Base-by-base conservation (phyloP, 2,797 vertebrate species). In the Hypotaenidia okinawae region DNA sequence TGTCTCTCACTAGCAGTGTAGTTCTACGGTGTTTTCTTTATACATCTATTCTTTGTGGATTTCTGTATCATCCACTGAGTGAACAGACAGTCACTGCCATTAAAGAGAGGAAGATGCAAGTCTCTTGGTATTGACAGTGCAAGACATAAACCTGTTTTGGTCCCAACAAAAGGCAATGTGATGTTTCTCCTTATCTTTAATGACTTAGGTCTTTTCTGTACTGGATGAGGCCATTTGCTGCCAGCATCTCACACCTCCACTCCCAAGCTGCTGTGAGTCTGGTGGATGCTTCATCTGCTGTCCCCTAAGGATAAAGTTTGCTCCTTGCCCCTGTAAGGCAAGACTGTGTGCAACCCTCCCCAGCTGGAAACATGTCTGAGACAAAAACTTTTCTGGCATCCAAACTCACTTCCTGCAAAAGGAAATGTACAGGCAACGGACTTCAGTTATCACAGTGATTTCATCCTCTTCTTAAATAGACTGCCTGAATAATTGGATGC, bases 81-180 rank as follows among this genome's bases (percentile, higher is more conserved):
- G n/a, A 89, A 41, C 25, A 74, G 78, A 80, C 51, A 73, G 66
- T 69, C 0, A 0, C 63, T 87, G 35, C 59, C 24, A 5, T 85
- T 89, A 61, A 82, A 87, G 37, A 87, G 68, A 84, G 72, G 64
- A 82, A 74, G 51, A 82, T 67, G 43, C 57, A 61, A 35, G n/a
- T 74, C 54, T 37, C 35, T 70, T 22, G n/a, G 14, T 82, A 55
- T 62, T 76, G 87, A 27, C 43, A 69, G 35, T 23, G 5, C 39
- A 83, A 90, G 75, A 74, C 25, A 32, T 91, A 93, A 94, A 94
- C 28, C 35, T 92, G 19, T 58, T 91, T 74, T 84, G 52, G 45
- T 61, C 52, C n/a, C 35, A 70, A 18, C 57, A 67, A 90, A 95
- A 73, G 55, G 47, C 23, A 41, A 11, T 55, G 28, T 78, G 84